Conservation (phyloP, 2,888 invertebrate species). For the Xestia xanthographa region DNA sequence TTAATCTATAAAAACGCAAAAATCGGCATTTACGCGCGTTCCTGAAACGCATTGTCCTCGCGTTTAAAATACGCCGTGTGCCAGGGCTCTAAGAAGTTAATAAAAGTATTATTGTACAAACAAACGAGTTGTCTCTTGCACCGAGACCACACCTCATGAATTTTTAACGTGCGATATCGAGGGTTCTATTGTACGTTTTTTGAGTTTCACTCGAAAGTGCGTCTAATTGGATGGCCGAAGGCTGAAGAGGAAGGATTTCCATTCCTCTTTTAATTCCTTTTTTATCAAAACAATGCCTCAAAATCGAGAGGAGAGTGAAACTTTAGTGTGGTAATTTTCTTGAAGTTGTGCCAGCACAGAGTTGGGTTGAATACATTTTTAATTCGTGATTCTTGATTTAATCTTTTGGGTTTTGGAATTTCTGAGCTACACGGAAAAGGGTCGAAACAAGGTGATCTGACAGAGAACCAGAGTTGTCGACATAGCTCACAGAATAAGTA, state of each 20-base stretch:
- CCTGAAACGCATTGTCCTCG: no score
- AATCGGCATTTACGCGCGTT: no score
- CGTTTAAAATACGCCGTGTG: no score
- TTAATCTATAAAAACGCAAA: no score
- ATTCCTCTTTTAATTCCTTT: slow-evolving; percentile 66
- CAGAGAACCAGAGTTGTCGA: no score
- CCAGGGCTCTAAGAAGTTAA: not conserved
- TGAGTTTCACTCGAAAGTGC: slow-evolving; percentile 78
- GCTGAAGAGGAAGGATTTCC: slow-evolving; percentile 75
- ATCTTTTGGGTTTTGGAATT: not conserved
- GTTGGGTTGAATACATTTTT: slow-evolving; percentile 15
- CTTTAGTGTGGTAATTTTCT: slow-evolving; percentile 50
- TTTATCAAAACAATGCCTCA: slow-evolving; percentile 63
- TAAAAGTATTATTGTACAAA: not conserved
- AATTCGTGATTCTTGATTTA: not conserved
- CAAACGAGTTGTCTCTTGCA: slow-evolving; percentile 53
- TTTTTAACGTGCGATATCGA: slow-evolving; percentile 85
- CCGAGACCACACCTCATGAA: slow-evolving; percentile 71
- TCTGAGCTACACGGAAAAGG: no score
- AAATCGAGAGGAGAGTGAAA: slow-evolving; percentile 47
- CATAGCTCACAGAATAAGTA: no score
- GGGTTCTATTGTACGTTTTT: slow-evolving; percentile 83
- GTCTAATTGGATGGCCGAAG: slow-evolving; percentile 84
- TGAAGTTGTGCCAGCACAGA: slow-evolving; percentile 25
- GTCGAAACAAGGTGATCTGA: no score